These are phyloP conservation scores for Chlamydotis undulata DNA, from an alignment of 2,113 vertebrate species.

Conservation along the genomic window DNA sequence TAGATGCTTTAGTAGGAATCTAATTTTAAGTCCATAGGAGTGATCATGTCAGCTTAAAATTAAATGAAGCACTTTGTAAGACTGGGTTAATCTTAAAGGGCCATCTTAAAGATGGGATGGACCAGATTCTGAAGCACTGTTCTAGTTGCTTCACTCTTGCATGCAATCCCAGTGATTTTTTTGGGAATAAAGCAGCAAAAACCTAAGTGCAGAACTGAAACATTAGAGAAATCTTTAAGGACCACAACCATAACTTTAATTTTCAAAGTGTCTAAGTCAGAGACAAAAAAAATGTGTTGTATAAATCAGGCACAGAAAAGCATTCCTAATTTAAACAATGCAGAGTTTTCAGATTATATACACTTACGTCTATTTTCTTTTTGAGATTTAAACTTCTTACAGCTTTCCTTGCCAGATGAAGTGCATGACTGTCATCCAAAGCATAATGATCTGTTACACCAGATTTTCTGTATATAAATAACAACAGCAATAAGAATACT, in stretches of 20 bases:
- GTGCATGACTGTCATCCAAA: conserved; percentile 91
- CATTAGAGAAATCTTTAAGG: background rate
- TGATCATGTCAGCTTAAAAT: background rate
- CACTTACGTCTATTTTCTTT: conserved; percentile 89
- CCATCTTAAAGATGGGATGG: too few relatives aligned
- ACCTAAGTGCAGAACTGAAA: background rate
- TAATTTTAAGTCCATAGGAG: background rate
- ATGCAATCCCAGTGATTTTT: background rate
- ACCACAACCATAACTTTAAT: background rate
- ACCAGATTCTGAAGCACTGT: background rate
- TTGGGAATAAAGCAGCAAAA: background rate
- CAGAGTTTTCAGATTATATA: background rate
- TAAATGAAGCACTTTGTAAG: background rate
- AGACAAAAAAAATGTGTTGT: background rate
- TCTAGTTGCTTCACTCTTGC: background rate
- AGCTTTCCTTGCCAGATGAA: conserved; percentile 90
- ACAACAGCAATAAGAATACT: background rate
- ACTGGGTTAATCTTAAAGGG: background rate
- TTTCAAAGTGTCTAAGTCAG: background rate
- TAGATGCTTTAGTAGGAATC: background rate
- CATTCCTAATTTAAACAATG: background rate
- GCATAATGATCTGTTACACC: conserved; percentile 96
- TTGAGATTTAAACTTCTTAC: conserved; percentile 90
- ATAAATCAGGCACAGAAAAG: background rate
- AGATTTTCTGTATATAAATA: conserved; percentile 83